phyloP scores from a whole-genome alignment of 1,140 invertebrate genomes.

The Teleopsis dalmanni region DNA sequence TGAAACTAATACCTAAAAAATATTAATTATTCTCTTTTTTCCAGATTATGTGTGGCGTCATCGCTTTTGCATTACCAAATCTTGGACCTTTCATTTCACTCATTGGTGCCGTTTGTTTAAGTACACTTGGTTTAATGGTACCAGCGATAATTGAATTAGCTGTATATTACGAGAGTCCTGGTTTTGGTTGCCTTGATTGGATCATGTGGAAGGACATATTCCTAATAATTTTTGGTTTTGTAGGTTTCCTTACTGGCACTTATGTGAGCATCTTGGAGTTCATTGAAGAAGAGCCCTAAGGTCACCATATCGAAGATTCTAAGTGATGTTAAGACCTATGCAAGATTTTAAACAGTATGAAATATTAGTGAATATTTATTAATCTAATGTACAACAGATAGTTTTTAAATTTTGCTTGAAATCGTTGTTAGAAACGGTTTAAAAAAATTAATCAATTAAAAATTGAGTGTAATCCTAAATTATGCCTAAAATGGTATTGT shows the following conservation, averaged over 20 bases:
- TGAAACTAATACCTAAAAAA: no score
- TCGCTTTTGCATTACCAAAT: slow-evolving; percentile 79
- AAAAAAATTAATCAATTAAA: no score
- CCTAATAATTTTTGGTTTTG: slow-evolving; percentile 66
- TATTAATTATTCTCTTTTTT: no score
- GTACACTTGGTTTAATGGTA: slow-evolving; percentile 85
- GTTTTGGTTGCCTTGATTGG: slow-evolving; percentile 60
- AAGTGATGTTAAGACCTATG: not conserved
- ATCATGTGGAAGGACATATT: slow-evolving; percentile 64
- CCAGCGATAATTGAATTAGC: slow-evolving; percentile 85
- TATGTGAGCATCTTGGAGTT: slow-evolving; percentile 77
- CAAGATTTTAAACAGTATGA: not conserved
- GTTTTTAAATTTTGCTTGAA: no score
- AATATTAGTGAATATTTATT: no score
- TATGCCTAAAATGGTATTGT: no score
- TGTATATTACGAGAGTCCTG: slow-evolving; percentile 64
- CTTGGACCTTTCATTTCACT: slow-evolving; percentile 88
- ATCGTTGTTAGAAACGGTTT: no score
- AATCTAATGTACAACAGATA: no score
- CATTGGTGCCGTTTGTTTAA: slow-evolving; percentile 82
- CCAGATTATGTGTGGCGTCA: slow-evolving; percentile 55
- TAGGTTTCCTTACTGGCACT: slow-evolving; percentile 77
- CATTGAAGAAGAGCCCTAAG: slow-evolving; percentile 30
- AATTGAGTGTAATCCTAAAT: no score
- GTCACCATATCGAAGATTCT: slow-evolving; percentile 1